Evolutionary conservation across 2,888 invertebrate genomes (phyloP), one percentile per base, ranked within the genome.

Genomic region (Melipona beecheii): DNA sequence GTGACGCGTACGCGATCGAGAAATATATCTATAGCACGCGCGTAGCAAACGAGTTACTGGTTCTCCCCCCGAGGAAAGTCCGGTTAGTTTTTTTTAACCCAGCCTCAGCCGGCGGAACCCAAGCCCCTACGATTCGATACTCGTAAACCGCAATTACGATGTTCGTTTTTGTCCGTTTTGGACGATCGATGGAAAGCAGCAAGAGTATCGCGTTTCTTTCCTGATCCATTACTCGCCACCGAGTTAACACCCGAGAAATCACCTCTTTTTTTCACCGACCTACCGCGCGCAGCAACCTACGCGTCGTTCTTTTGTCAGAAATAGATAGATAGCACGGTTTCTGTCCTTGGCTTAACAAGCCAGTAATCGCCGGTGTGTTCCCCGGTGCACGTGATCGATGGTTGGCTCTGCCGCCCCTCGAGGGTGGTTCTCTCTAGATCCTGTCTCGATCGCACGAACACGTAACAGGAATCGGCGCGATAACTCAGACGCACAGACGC

Each of bases 81-180:
- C 15, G 31, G 52, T 31, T 27, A 11, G 2, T 50, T 78, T 70
- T 66, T n/a, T 36, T 64, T 31, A 11, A 60, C n/a, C 11, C n/a
- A n/a, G n/a, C 21, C 9, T 70, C 31, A 43, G 43, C 11, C 27
- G 17, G 60, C n/a, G n/a, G 65, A 78, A 64, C 50, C 75, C 58
- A n/a, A 58, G 75, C 24, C 49, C 62, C 11, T 27, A 31, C 60
- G 54, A 50, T 50, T 19, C 82, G 68, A 70, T 31, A 71, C 75
- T 75, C 83, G 70, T 62, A 75, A 69, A 83, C 82, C 82, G 58
- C 82, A 82, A 82, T 82, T 75, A 70, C 65, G 64, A 58, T 82
- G 64, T 52, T 58, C 69, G 56, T 83, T 82, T 75, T 82, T 83
- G 24, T 64, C 21, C 58, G 5, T 62, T 24, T 54, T 11, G 60